A percentile compares a stretch with the other conserved stretches of the same genome.
phyloP scores from a whole-genome alignment of 2,888 invertebrate genomes.

The Eupithecia vulgata region DNA sequence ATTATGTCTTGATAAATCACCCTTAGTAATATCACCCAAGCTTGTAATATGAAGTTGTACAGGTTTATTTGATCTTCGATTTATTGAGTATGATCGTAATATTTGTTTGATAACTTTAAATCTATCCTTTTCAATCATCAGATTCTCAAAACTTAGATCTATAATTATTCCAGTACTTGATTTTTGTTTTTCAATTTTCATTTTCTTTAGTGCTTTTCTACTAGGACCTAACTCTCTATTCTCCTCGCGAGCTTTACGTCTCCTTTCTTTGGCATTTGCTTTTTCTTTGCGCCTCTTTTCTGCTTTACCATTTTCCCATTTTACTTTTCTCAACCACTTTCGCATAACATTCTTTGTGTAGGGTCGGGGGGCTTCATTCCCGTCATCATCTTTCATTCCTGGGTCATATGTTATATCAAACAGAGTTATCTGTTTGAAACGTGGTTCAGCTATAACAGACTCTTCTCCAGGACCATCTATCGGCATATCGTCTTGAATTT shows the following conservation, averaged over 20 bases:
- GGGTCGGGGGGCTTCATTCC: slow-evolving; percentile 74
- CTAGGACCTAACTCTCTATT: slow-evolving; percentile 90
- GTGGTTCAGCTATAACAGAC: slow-evolving; percentile 42
- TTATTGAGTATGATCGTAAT: slow-evolving; percentile 94
- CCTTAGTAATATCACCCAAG: slow-evolving; percentile 89
- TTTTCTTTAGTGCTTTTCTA: slow-evolving; percentile 90
- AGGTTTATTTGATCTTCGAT: slow-evolving; percentile 91
- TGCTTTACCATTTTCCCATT: slow-evolving; percentile 88
- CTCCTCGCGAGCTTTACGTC: slow-evolving; percentile 87
- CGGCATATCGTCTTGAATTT: slow-evolving; percentile 34
- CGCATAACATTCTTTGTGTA: slow-evolving; percentile 87
- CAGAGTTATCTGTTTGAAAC: slow-evolving; percentile 67
- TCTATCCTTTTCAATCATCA: slow-evolving; percentile 95
- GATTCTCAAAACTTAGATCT: slow-evolving; percentile 95
- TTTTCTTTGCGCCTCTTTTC: slow-evolving; percentile 89
- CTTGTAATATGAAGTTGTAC: slow-evolving; percentile 93
- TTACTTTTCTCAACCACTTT: slow-evolving; percentile 87
- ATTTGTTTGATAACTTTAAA: slow-evolving; percentile 96
- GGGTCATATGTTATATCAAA: slow-evolving; percentile 74
- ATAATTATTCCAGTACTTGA: slow-evolving; percentile 90
- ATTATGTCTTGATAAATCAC: slow-evolving; percentile 90
- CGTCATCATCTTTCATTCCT: slow-evolving; percentile 76
- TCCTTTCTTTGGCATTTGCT: slow-evolving; percentile 87
- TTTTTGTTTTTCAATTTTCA: slow-evolving; percentile 87
- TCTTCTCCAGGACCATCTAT: slow-evolving; percentile 30